phyloP scores from a whole-genome alignment of 2,113 vertebrate genomes.

The Lates calcarifer region DNA sequence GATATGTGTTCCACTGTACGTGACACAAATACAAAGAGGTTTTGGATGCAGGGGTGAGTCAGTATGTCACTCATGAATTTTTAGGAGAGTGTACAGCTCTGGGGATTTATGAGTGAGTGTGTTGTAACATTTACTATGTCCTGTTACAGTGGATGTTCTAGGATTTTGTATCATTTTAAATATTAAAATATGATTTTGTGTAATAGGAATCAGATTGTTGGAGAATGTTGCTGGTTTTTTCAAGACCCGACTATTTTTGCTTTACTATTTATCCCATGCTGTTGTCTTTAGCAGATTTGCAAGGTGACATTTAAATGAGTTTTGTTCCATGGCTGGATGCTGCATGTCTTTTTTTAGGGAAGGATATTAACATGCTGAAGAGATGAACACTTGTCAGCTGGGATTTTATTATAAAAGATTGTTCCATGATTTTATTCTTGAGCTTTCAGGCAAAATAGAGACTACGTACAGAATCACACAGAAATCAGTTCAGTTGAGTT shows the following conservation, averaged over 20 bases:
- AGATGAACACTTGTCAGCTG: slow-evolving; percentile 3
- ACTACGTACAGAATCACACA: background rate
- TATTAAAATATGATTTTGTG: background rate
- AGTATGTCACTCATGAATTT: slow-evolving; percentile 6
- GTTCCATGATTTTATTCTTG: background rate
- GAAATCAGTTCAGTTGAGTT: background rate
- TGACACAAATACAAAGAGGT: slow-evolving; percentile 11
- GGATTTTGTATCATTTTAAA: background rate
- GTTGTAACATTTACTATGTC: background rate
- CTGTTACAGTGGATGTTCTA: background rate
- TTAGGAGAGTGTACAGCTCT: background rate
- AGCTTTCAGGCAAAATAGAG: background rate
- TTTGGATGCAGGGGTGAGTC: slow-evolving; percentile 16
- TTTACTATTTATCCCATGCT: background rate
- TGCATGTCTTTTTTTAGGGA: slow-evolving; percentile 22
- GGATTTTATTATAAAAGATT: slow-evolving; percentile 8
- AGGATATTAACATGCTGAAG: slow-evolving; percentile 1
- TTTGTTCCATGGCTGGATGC: background rate
- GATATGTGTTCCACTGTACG: background rate
- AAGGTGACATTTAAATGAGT: slow-evolving; percentile 7
- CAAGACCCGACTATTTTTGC: background rate
- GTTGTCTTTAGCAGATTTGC: background rate
- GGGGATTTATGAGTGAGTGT: background rate
- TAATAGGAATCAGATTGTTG: background rate
- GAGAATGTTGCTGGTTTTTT: background rate